Base-by-base conservation (phyloP, 2,113 vertebrate species). In the Corythoichthys intestinalis region DNA sequence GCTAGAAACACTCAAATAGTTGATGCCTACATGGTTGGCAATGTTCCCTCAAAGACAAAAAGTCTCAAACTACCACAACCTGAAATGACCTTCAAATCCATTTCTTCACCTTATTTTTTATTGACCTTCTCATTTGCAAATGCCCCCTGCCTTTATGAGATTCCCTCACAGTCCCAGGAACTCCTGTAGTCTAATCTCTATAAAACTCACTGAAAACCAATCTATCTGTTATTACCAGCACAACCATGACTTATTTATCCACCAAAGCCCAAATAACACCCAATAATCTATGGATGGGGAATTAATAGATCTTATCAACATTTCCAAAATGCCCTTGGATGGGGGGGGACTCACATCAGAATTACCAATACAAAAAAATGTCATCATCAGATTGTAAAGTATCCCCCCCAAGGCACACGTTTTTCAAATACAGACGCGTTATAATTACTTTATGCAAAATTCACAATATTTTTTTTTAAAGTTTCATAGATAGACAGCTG, bases 161-260 rank as follows among this genome's bases (percentile, higher is more conserved):
- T 72, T 72, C 72, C 67, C 76, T 76, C 52, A 0, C 35, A 9
- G 44, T 80, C 75, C 71, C 78, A 69, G 65, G 78, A 76, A 58
- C 58, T 72, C 71, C 66, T 52, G 69, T n/a, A 65, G 76, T 68
- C 80, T 77, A 86, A 75, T 85, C 81, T 77, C 86, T 86, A 78
- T 72, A 82, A 44, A 91, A 35, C 69, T 76, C 67, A 82, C 85
- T 89, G 87, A 84, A 90, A 90, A 83, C 83, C 85, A 86, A 76
- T 68, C 78, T 49, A 86, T 76, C 83, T 90, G 88, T 89, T 89
- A 82, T 88, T 90, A 71, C 84, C 89, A 86, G 88, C 87, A 73
- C 66, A 2, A 71, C 75, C 66, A 67, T 89, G 85, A 86, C 90
- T 89, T 89, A 88, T 89, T 87, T 86, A 89, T 88, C 72, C 83